Percentiles rank a stretch among this genome's conserved stretches.
Conservation (phyloP, 37 sponge, comb jelly and placozoan species). For the Ianthella basta region DNA sequence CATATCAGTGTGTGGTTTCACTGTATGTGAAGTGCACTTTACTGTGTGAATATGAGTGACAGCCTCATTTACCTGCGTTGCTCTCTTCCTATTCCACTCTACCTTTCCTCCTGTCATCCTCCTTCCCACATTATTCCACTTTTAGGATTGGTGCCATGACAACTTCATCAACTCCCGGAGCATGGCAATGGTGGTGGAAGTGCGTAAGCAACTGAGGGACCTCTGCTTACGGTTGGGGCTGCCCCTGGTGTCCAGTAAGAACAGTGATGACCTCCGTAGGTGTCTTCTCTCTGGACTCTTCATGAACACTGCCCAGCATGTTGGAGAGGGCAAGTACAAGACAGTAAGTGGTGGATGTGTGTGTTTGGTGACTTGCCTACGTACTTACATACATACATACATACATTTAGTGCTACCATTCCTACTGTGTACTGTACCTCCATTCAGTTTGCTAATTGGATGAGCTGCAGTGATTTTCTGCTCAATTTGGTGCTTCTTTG, state of each 20-base stretch:
- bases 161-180: conserved; percentile 84
- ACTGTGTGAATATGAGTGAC: not conserved
- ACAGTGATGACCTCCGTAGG: conserved; percentile 26
- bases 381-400: no score
- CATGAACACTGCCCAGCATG: conserved; percentile 73
- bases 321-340: conserved; percentile 68
- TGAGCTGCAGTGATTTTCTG: no score
- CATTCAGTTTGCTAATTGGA: no score
- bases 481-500: no score
- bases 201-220: conserved; percentile 75
- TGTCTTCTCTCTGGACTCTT: conserved; percentile 75
- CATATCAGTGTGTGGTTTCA: conserved; percentile 17
- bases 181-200: conserved; percentile 72
- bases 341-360: conserved; percentile 79
- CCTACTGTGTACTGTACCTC: no score
- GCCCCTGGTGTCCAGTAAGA: conserved; percentile 38
- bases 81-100: not conserved
- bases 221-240: conserved; percentile 64
- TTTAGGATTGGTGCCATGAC: conserved; percentile 82
- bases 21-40: not conserved
- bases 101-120: not conserved
- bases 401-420: no score
- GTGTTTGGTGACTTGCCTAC: no score
- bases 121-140: not conserved
- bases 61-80: not conserved